phyloP scores from a whole-genome alignment of 2,888 invertebrate species.

The Notodonta dromedarius region DNA sequence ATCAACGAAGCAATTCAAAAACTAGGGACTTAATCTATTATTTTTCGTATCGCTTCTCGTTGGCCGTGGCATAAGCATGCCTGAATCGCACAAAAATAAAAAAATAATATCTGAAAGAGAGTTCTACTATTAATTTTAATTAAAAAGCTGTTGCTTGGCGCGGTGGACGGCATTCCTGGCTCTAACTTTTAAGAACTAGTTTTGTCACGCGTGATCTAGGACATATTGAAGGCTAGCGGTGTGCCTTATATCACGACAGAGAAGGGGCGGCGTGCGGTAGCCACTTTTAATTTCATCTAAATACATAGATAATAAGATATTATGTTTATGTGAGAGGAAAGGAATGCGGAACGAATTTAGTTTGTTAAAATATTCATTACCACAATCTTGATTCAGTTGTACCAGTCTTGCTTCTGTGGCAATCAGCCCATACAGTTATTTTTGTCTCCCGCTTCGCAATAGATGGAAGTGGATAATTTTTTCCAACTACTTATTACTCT shows the following conservation, averaged over 20 bases:
- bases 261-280: conserved; percentile 34
- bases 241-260: conserved; percentile 15
- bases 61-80: no score
- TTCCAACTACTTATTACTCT: no score
- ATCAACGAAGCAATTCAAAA: no score
- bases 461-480: no score
- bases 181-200: conserved; percentile 45
- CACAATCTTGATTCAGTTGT: not conserved
- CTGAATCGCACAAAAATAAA: no score
- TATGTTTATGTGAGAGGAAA: not conserved
- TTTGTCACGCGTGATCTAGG: conserved; percentile 54
- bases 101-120: no score
- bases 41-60: no score
- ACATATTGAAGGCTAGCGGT: conserved; percentile 50
- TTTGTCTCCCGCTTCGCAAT: no score
- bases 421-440: no score
- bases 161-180: conserved; percentile 41
- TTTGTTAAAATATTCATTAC: not conserved
- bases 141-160: conserved; percentile 15
- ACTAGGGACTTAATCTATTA: no score
- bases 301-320: conserved; percentile 2
- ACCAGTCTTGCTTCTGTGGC: no score
- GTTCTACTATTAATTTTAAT: not conserved
- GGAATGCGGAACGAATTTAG: not conserved
- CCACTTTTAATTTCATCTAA: not conserved